Evolutionary conservation across 1,140 invertebrate genomes (phyloP).

Genomic region (Dendroctonus valens): DNA sequence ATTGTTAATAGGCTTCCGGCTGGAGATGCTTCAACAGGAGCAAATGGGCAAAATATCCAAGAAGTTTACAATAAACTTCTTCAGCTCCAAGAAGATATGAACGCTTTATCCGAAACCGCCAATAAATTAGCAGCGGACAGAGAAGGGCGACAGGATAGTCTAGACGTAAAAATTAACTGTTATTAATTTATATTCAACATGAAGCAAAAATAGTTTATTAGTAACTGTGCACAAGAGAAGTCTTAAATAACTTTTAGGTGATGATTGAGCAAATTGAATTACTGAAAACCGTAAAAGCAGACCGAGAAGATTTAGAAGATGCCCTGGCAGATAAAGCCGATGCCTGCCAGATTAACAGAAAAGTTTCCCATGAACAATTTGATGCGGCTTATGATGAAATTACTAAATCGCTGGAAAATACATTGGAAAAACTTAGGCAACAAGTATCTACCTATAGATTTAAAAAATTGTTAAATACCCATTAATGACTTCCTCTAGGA

Average conservation of each 20-base stretch:
- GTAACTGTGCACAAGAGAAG: neutral
- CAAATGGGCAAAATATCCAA: constrained; percentile 23
- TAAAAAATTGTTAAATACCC: constrained; percentile 7
- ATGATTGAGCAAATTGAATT: constrained; percentile 48
- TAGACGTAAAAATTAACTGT: constrained; percentile 35
- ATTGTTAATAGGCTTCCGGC: constrained; percentile 15
- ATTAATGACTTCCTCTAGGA: constrained; percentile 49
- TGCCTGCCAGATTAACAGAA: constrained; percentile 61
- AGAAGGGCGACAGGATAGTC: constrained; percentile 37
- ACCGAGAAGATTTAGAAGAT: constrained; percentile 66
- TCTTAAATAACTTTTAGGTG: constrained; percentile 19
- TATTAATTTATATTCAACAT: neutral
- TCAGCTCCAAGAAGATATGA: constrained; percentile 48
- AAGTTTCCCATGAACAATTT: constrained; percentile 70
- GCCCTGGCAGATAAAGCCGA: constrained; percentile 71
- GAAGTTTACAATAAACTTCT: constrained; percentile 43
- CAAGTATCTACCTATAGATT: constrained; percentile 51
- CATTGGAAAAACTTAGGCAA: constrained; percentile 60
- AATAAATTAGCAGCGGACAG: constrained; percentile 48
- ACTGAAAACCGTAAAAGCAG: constrained; percentile 56
- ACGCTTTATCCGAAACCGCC: constrained; percentile 44
- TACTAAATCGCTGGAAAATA: constrained; percentile 60
- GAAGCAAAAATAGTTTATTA: no score
- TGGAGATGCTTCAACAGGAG: constrained; percentile 12
- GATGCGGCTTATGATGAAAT: constrained; percentile 65